Conservation (phyloP, 1,140 invertebrate genomes). For the Caenorhabditis inopinata region DNA sequence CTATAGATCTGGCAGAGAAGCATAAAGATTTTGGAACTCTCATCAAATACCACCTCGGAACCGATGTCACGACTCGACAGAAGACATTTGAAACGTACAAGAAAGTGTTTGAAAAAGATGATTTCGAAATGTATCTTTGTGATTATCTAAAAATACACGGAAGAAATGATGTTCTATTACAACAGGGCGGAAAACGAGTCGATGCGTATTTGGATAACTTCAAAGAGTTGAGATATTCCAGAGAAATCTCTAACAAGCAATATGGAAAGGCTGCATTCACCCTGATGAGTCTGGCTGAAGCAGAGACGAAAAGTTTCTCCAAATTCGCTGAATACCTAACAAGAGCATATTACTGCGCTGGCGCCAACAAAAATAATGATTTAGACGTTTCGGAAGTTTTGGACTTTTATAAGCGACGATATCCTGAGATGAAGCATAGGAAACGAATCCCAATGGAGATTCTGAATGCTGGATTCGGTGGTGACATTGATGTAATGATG, state of each 20-base stretch:
- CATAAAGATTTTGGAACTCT: neutral
- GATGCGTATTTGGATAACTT: neutral
- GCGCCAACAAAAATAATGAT: neutral
- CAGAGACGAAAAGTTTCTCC: neutral
- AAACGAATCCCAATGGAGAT: neutral
- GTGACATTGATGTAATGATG: neutral
- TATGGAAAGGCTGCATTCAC: neutral
- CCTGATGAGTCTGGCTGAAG: neutral
- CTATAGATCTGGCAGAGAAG: neutral
- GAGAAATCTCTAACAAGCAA: neutral
- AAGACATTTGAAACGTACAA: neutral
- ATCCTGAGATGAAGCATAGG: neutral
- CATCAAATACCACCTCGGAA: neutral
- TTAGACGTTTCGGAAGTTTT: neutral
- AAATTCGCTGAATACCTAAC: neutral
- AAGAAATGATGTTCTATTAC: neutral
- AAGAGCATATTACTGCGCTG: neutral
- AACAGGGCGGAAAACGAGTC: neutral
- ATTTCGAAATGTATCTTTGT: slow-evolving; percentile 19
- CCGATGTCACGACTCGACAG: neutral
- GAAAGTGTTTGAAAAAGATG: neutral
- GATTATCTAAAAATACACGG: neutral
- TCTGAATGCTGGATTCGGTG: neutral
- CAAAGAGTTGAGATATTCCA: neutral
- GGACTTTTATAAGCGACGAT: neutral